These are phyloP conservation scores for Drosophila lacicola DNA, from an alignment of 2,888 invertebrate genomes.

Conservation along the genomic window DNA sequence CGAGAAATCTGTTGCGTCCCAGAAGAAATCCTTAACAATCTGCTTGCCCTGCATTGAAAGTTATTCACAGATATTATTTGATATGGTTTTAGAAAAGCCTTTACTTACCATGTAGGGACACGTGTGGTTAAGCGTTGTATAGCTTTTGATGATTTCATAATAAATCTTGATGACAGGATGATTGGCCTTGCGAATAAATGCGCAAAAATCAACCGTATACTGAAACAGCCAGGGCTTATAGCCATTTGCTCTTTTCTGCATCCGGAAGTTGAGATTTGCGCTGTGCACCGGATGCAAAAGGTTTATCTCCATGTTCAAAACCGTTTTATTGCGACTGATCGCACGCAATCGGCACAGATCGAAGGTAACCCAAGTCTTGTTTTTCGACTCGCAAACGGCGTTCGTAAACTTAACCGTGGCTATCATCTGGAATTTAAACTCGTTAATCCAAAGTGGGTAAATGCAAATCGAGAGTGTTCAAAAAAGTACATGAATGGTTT, in stretches of 20 bases:
- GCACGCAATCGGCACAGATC: conserved; percentile 19
- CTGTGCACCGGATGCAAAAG: background rate
- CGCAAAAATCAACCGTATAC: conserved; percentile 9
- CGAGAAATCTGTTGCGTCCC: conserved; percentile 8
- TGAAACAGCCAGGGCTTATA: conserved; percentile 22
- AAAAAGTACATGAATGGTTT: background rate
- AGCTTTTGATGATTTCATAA: conserved; percentile 3
- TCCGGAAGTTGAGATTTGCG: background rate
- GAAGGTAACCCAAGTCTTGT: conserved; percentile 20
- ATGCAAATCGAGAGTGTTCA: too few species aligned
- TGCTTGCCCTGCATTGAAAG: conserved; percentile 22
- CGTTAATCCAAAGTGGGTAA: background rate
- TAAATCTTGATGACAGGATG: conserved; percentile 18
- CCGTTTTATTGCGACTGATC: conserved; percentile 3
- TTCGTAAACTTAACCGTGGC: conserved; percentile 21
- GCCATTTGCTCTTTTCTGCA: conserved; percentile 29
- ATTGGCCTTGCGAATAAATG: background rate
- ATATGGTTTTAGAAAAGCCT: background rate
- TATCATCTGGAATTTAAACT: background rate
- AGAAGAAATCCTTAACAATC: conserved; percentile 18
- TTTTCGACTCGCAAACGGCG: conserved; percentile 18
- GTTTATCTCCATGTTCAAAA: conserved; percentile 1
- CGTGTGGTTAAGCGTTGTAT: conserved; percentile 30
- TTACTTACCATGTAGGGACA: conserved; percentile 36
- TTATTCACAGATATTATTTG: too few species aligned